phyloP scores from a whole-genome alignment of 2,888 invertebrate genomes.

The Scelioninae gen. 1 region DNA sequence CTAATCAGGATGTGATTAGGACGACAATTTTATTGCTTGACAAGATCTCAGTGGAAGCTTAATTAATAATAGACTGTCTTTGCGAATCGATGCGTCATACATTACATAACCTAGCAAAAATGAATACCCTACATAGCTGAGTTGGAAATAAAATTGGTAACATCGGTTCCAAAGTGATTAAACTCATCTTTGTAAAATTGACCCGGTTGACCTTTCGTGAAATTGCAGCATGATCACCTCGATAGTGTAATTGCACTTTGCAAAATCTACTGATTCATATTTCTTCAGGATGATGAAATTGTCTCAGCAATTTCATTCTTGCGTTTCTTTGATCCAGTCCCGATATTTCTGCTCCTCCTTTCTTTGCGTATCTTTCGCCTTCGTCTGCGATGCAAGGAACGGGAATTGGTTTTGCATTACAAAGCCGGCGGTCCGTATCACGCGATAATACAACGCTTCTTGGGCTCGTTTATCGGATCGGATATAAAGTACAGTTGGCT shows the following conservation, averaged over 20 bases:
- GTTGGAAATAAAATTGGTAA: conserved; percentile 17
- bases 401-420: conserved; percentile 69
- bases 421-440: conserved; percentile 66
- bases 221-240: conserved; percentile 15
- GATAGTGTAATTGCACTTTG: conserved; percentile 17
- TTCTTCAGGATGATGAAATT: conserved; percentile 53
- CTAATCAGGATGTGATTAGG: conserved; percentile 62
- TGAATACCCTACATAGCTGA: background rate
- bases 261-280: conserved; percentile 43
- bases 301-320: conserved; percentile 63
- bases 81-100: background rate
- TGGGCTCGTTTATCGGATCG: conserved; percentile 63
- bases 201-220: conserved; percentile 16
- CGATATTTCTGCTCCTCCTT: conserved; percentile 34
- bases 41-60: conserved; percentile 14
- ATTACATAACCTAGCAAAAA: background rate
- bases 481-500: conserved; percentile 61
- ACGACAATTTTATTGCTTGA: conserved; percentile 50
- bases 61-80: conserved; percentile 53
- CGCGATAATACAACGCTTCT: conserved; percentile 65
- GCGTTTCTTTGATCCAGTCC: conserved; percentile 60
- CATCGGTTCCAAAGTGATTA: conserved; percentile 11
- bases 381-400: conserved; percentile 32
- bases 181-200: conserved; percentile 27
- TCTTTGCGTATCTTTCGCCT: conserved; percentile 34